Evolutionary conservation across 2,113 vertebrate species (phyloP).

Genomic region (Melanerpes formicivorus): DNA sequence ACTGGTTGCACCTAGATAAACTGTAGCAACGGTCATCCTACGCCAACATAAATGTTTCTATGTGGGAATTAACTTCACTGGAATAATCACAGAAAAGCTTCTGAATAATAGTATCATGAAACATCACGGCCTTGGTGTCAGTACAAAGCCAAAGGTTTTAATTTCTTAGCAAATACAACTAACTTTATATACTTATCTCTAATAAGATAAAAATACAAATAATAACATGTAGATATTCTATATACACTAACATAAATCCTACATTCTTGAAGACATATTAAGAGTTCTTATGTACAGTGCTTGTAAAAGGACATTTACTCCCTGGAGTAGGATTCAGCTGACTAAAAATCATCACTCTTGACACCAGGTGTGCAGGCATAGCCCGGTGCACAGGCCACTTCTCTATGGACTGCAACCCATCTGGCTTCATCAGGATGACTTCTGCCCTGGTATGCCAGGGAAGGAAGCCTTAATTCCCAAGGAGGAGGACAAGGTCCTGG

Average conservation of each 20-base stretch:
- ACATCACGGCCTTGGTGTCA: not conserved
- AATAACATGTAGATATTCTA: not conserved
- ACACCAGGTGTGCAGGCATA: not conserved
- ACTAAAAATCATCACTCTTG: not conserved
- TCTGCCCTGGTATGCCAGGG: not conserved
- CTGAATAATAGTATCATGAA: not conserved
- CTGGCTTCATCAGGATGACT: not conserved
- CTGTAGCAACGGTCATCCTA: not conserved
- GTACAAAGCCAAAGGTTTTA: not conserved
- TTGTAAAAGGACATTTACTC: not conserved
- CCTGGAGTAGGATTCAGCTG: not conserved
- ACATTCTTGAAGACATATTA: not conserved
- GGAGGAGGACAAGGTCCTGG: not conserved
- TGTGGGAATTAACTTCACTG: not conserved
- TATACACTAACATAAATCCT: not conserved
- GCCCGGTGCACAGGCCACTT: not conserved
- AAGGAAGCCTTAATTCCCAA: not conserved
- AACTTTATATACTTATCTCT: not conserved
- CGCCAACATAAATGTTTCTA: not conserved
- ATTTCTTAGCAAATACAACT: not conserved
- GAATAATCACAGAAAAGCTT: not conserved
- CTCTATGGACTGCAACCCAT: not conserved
- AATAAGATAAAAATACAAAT: not conserved
- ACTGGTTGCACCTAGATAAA: not conserved
- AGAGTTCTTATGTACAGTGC: not conserved